These are phyloP conservation scores for Centropyge bicolor DNA, from an alignment of 2,797 vertebrate genomes.

Conservation along the genomic window DNA sequence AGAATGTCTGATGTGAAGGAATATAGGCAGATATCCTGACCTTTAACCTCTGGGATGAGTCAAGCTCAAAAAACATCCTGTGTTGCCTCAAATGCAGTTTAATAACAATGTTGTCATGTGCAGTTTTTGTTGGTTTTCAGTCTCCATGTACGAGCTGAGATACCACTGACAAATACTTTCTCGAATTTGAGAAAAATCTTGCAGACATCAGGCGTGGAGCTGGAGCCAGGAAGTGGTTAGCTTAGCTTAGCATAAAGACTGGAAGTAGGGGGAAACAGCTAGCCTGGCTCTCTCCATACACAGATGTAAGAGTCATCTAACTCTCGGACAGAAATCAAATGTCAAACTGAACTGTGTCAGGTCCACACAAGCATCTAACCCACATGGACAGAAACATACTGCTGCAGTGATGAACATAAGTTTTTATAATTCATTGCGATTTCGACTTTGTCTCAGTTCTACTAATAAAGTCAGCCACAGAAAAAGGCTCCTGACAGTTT, in stretches of 20 bases:
- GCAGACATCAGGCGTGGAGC: not conserved
- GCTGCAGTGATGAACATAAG: no score
- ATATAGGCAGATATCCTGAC: not conserved
- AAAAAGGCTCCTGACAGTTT: no score
- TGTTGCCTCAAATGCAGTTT: not conserved
- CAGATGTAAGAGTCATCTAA: not conserved
- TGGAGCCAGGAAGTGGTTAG: not conserved
- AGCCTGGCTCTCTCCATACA: not conserved
- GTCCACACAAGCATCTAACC: not conserved
- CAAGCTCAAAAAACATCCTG: not conserved
- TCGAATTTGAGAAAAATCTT: not conserved
- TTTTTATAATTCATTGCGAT: no score
- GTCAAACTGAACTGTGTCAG: not conserved
- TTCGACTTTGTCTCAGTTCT: no score
- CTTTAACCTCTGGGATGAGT: not conserved
- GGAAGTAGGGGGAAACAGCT: not conserved
- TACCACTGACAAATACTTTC: no score
- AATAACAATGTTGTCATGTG: no score
- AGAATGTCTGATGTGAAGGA: not conserved
- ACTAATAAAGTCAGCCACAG: no score
- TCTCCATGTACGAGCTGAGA: not conserved
- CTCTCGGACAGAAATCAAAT: not conserved
- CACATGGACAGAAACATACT: not conserved
- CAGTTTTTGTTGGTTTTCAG: not conserved
- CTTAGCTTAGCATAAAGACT: not conserved